Conservation (phyloP, 2,797 vertebrate genomes). For the Coregonus ussuriensis region DNA sequence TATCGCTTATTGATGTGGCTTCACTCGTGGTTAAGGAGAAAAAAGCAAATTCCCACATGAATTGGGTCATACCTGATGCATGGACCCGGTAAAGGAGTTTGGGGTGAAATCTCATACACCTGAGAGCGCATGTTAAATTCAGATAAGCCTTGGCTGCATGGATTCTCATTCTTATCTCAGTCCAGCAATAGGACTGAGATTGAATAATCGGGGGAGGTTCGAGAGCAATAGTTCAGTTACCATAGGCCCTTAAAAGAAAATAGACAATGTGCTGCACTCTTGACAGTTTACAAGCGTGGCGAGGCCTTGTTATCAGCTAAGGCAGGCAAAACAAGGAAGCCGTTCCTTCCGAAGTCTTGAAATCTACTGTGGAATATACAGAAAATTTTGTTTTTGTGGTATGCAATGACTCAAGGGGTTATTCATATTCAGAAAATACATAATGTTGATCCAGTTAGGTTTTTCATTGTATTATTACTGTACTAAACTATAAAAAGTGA, state of each 20-base stretch:
- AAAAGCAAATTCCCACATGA: constrained; percentile 68
- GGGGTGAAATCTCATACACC: constrained; percentile 76
- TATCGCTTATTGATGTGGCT: constrained; percentile 68
- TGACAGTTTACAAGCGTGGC: constrained; percentile 61
- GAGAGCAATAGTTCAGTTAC: constrained; percentile 76
- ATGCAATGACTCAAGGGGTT: not conserved
- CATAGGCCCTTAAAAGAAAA: constrained; percentile 44
- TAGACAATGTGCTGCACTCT: constrained; percentile 54
- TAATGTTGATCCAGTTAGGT: not conserved
- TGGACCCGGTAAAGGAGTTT: constrained; percentile 62
- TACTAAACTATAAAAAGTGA: too few relatives aligned
- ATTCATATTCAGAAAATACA: not conserved
- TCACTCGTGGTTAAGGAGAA: constrained; percentile 47
- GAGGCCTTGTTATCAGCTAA: constrained; percentile 48
- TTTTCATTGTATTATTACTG: not conserved
- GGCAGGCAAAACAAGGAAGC: constrained; percentile 53
- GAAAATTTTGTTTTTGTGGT: not conserved
- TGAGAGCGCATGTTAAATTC: constrained; percentile 79
- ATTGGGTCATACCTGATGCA: constrained; percentile 80
- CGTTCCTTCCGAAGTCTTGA: constrained; percentile 40
- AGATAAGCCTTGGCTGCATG: constrained; percentile 89
- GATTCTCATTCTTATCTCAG: constrained; percentile 81
- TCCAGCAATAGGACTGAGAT: constrained; percentile 75
- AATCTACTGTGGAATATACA: not conserved
- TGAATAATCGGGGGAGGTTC: constrained; percentile 77